A percentile compares a stretch with the other conserved stretches of the same genome.
These are phyloP conservation scores for Aldabrachelys gigantea DNA, from an alignment of 2,113 vertebrate species.

Conservation along the genomic window DNA sequence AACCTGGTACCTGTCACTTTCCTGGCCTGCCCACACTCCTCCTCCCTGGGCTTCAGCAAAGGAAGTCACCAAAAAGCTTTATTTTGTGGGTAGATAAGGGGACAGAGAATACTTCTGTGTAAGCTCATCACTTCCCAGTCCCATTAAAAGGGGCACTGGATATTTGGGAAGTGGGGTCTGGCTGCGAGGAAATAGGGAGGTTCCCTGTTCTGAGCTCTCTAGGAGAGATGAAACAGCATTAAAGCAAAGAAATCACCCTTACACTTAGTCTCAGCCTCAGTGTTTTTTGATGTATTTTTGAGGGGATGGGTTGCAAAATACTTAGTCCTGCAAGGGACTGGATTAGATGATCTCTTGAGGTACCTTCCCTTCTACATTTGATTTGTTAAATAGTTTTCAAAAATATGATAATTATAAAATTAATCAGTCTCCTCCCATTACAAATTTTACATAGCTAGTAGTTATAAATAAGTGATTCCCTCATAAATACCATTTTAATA, in stretches of 20 bases:
- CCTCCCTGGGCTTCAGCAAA: neutral
- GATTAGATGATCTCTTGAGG: no score
- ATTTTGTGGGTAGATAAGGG: rapidly evolving
- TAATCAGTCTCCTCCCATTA: constrained; percentile 7
- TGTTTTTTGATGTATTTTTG: constrained; percentile 49
- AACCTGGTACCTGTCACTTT: neutral
- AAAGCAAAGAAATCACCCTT: neutral
- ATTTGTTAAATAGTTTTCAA: constrained; percentile 62
- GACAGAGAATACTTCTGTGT: neutral
- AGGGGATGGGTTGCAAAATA: constrained; percentile 11
- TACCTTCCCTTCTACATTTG: neutral
- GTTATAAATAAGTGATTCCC: constrained; percentile 67
- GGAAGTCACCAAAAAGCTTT: neutral
- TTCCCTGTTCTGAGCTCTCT: rapidly evolving
- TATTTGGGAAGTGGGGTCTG: neutral
- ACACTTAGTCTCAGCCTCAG: neutral
- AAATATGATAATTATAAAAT: constrained; percentile 68
- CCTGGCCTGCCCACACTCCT: neutral
- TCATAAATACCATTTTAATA: constrained; percentile 64
- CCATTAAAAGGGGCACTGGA: neutral
- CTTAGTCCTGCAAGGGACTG: no score
- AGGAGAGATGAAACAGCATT: neutral
- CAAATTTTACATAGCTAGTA: constrained; percentile 56
- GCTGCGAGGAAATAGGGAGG: neutral
- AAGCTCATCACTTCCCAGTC: neutral